Evolutionary conservation across 92 coral and sea anemone species (phyloP).

Genomic region (Pocillopora grandis): DNA sequence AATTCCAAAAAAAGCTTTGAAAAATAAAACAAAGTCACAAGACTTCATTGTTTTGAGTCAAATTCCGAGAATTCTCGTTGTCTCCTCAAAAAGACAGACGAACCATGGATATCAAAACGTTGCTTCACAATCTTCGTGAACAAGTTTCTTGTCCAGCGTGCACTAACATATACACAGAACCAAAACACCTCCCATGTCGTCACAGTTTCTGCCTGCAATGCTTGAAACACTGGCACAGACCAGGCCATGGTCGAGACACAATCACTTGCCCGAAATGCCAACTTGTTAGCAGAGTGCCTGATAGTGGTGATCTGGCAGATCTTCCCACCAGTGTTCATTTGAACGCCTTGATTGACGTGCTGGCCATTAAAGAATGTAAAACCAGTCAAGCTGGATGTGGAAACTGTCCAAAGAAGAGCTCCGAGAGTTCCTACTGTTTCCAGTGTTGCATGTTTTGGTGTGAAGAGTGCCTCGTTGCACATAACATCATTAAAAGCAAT

Average conservation of each 20-base stretch:
- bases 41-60: too few species aligned
- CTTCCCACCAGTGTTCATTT: background rate
- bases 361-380: background rate
- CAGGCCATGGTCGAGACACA: background rate
- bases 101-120: too few species aligned
- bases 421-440: slow-evolving; percentile 4
- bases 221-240: background rate
- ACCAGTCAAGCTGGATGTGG: background rate
- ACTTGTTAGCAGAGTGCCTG: background rate
- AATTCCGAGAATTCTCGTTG: too few species aligned
- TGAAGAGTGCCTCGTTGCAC: background rate
- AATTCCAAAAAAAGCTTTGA: too few species aligned
- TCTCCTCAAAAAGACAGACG: too few species aligned
- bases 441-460: background rate
- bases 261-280: background rate
- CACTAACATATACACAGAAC: too few species aligned
- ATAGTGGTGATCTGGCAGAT: background rate
- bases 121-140: too few species aligned
- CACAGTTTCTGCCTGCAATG: too few species aligned
- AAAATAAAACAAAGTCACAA: too few species aligned
- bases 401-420: background rate
- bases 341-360: slow-evolving; percentile 1
- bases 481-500: too few species aligned
- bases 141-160: too few species aligned
- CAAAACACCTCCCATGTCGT: too few species aligned